These are phyloP conservation scores for Xylota sylvarum DNA, from an alignment of 2,888 invertebrate species.

Conservation along the genomic window DNA sequence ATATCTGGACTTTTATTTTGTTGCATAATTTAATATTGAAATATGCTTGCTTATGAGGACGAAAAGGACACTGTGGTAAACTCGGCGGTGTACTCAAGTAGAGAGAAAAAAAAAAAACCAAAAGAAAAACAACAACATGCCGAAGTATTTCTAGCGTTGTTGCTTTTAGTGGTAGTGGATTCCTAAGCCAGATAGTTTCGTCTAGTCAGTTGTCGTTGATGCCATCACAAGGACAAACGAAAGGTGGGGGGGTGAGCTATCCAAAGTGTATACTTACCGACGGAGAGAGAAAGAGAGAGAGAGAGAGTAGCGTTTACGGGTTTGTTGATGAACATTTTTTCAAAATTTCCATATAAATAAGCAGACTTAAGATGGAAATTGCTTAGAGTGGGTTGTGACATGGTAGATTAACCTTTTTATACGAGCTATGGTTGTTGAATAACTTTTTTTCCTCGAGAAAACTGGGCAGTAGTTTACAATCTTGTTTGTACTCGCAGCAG, in stretches of 20 bases:
- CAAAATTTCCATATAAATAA: constrained; percentile 69
- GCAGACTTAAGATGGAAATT: constrained; percentile 65
- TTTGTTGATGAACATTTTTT: constrained; percentile 49
- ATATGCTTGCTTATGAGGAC: constrained; percentile 66
- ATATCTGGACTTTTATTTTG: constrained; percentile 64
- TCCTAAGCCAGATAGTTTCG: constrained; percentile 50
- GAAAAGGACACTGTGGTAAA: constrained; percentile 45
- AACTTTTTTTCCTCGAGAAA: neutral
- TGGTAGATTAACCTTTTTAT: constrained; percentile 63
- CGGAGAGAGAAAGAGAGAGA: neutral
- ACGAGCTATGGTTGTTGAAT: neutral
- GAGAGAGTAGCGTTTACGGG: constrained; percentile 27
- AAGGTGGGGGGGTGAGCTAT: neutral
- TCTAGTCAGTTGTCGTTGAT: constrained; percentile 42
- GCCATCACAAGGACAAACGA: constrained; percentile 1
- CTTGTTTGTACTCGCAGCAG: constrained; percentile 3
- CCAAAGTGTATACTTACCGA: neutral
- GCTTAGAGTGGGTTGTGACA: constrained; percentile 58
- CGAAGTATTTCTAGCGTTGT: constrained; percentile 12
- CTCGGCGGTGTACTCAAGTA: neutral
- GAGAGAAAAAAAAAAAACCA: neutral
- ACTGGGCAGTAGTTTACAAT: constrained; percentile 10
- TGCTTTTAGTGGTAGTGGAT: constrained; percentile 32
- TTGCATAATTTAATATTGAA: constrained; percentile 70
- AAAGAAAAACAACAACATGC: constrained; percentile 23